Percentiles rank a stretch among this genome's conserved stretches.
Evolutionary conservation across 2,113 vertebrate species (phyloP).

Genomic region (Malurus melanocephalus): DNA sequence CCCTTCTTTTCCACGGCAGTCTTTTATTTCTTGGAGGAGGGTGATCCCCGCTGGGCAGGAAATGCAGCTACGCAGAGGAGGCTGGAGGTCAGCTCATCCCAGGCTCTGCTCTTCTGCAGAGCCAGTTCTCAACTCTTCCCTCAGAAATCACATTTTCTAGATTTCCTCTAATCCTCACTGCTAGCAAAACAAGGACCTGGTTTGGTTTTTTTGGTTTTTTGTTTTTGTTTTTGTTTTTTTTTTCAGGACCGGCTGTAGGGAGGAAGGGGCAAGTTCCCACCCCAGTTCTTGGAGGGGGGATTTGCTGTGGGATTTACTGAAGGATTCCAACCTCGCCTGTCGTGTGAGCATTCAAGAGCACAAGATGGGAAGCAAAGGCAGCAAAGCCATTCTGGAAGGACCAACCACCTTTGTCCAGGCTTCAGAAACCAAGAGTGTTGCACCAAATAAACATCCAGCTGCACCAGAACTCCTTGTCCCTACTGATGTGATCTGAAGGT

Average conservation of each 20-base stretch:
- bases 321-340: neutral
- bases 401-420: neutral
- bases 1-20: neutral
- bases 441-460: neutral
- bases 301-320: neutral
- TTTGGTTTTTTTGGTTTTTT: too few relatives aligned
- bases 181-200: too few relatives aligned
- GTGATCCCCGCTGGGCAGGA: neutral
- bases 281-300: neutral
- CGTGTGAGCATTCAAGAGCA: neutral
- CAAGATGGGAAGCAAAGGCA: neutral
- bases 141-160: neutral
- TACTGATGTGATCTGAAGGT: neutral
- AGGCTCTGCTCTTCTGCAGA: neutral
- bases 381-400: neutral
- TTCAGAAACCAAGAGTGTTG: neutral
- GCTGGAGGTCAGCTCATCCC: neutral
- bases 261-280: neutral
- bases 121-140: neutral
- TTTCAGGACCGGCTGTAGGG: neutral
- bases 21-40: neutral
- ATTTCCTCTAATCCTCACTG: neutral
- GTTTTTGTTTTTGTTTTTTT: neutral
- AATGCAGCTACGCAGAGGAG: neutral
- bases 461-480: neutral